phyloP scores from a whole-genome alignment of 1,140 invertebrate species.

The Dendroctonus valens region DNA sequence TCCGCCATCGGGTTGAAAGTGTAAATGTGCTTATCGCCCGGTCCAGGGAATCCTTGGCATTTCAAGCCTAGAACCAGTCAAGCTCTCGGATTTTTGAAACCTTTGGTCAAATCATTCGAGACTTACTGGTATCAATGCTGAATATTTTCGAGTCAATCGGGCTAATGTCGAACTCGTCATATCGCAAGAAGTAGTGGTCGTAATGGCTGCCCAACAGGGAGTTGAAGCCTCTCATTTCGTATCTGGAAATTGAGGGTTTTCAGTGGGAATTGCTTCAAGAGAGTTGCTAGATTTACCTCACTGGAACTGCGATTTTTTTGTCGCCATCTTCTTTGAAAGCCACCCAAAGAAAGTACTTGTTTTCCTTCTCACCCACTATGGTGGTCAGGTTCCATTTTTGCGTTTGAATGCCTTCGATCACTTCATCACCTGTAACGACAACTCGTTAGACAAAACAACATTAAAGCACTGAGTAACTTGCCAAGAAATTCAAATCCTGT shows the following conservation, averaged over 20 bases:
- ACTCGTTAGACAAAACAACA: too few relatives aligned
- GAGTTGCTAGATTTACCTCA: constrained; percentile 48
- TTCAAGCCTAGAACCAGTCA: constrained; percentile 59
- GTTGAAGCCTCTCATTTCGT: constrained; percentile 94
- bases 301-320: constrained; percentile 53
- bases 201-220: constrained; percentile 90
- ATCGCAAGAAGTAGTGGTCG: constrained; percentile 91
- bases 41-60: constrained; percentile 84
- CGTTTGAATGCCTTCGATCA: constrained; percentile 27
- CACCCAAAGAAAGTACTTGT: constrained; percentile 86
- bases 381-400: constrained; percentile 74
- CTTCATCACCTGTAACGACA: constrained; percentile 50
- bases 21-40: constrained; percentile 71
- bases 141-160: constrained; percentile 70
- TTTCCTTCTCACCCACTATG: constrained; percentile 73
- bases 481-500: constrained; percentile 67
- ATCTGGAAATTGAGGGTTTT: constrained; percentile 53
- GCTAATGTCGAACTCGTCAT: constrained; percentile 69
- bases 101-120: not conserved
- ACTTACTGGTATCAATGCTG: constrained; percentile 60
- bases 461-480: constrained; percentile 41
- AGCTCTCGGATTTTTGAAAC: not conserved
- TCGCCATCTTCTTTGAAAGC: constrained; percentile 59
- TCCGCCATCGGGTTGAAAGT: constrained; percentile 93
- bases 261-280: not conserved